A percentile compares a stretch with the other conserved stretches of the same genome.
Conservation (phyloP, 2,113 vertebrate genomes). For the Erythrolamprus reginae region DNA sequence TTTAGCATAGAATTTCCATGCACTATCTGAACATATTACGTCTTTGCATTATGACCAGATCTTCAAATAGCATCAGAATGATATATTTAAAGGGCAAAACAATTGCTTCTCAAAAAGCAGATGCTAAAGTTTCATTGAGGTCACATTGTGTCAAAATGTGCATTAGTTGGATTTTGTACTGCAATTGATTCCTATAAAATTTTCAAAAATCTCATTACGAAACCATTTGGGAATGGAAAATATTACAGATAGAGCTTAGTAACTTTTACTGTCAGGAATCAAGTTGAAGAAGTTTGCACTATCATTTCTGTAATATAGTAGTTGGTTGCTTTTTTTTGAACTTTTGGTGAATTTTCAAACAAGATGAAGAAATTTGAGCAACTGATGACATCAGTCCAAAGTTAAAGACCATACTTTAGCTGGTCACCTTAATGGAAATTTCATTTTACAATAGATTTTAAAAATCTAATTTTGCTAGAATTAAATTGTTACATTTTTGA, state of each 20-base stretch:
- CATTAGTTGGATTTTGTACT: neutral
- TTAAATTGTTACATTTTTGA: neutral
- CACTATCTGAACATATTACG: neutral
- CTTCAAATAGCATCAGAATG: neutral
- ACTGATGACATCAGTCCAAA: neutral
- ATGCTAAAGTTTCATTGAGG: neutral
- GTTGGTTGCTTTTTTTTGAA: neutral
- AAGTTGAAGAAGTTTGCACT: neutral
- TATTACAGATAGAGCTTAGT: neutral
- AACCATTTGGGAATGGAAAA: neutral
- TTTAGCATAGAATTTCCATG: neutral
- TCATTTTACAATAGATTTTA: neutral
- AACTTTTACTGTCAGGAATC: neutral
- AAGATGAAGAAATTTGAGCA: neutral
- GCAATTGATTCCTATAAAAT: neutral
- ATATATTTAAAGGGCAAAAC: neutral
- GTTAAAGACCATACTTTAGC: neutral
- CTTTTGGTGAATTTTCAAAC: neutral
- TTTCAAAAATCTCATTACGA: neutral
- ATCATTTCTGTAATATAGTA: neutral
- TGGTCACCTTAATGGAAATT: neutral
- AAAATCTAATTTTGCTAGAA: neutral
- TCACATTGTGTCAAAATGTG: neutral
- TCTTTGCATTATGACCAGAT: neutral
- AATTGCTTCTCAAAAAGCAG: constrained; percentile 3